Evolutionary conservation across 92 coral and sea anemone genomes (phyloP).

Genomic region (Desmophyllum pertusum): DNA sequence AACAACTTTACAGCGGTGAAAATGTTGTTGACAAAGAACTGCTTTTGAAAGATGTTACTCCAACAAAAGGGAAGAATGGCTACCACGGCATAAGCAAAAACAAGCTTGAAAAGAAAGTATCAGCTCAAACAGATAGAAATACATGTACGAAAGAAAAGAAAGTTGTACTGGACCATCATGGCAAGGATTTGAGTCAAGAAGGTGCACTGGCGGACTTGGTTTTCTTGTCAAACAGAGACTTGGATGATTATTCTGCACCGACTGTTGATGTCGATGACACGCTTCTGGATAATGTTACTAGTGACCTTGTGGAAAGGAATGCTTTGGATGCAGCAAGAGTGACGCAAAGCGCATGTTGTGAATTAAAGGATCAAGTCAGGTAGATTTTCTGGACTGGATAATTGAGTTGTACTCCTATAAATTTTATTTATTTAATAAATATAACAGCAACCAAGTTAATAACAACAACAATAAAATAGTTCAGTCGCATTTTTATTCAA

Average conservation of each 20-base stretch:
- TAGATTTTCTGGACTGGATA: not conserved
- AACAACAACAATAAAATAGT: too few relatives aligned
- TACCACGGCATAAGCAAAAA: not conserved
- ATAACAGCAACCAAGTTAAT: not conserved
- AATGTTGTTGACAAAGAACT: constrained; percentile 37
- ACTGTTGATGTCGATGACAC: constrained; percentile 12
- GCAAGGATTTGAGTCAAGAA: not conserved
- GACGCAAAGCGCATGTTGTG: not conserved
- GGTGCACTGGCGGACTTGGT: constrained; percentile 11
- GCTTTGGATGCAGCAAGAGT: not conserved
- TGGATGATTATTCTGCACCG: constrained; percentile 51
- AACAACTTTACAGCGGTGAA: constrained; percentile 47
- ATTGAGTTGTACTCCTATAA: not conserved
- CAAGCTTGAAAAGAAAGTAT: not conserved
- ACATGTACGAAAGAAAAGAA: not conserved
- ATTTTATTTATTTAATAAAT: not conserved
- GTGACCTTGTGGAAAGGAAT: not conserved
- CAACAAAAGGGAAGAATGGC: constrained; percentile 35
- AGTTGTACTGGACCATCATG: not conserved
- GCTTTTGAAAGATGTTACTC: constrained; percentile 19
- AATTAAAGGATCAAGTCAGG: not conserved
- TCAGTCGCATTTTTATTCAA: not conserved
- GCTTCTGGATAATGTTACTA: not conserved
- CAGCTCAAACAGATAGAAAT: not conserved
- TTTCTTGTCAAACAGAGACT: constrained; percentile 33